Base-by-base conservation (phyloP, 2,113 vertebrate species). In the Bostrychus sinensis region DNA sequence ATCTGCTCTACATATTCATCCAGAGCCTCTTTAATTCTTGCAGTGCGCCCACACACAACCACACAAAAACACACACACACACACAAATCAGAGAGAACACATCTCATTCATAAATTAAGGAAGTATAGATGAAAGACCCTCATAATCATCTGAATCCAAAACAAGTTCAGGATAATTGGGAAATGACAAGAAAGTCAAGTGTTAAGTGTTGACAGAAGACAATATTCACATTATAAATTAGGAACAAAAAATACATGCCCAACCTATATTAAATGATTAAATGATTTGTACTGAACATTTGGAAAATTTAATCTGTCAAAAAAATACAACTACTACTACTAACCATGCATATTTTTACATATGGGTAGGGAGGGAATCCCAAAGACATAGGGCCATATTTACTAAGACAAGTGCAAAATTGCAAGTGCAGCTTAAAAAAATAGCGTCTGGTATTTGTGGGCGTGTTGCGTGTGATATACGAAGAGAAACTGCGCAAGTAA, bases 1-100 rank as follows among this genome's bases (percentile, higher is more conserved):
- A 87, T 90, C 83, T 88, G 87, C 86, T 88, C 78, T 87, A 75
- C 85, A 89, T 87, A 89, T 90, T 87, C 86, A 86, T 82, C 75
- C 41, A 41, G 84, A 78, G 78, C 76, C 83, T 79, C 80, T 90
- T 87, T 84, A 87, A 82, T 86, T 81, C 71, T 62, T 71, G 32
- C 71, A 55, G 55, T 17, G 65, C 63, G 64, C 80, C 79, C 82
- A 78, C 81, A 84, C 80, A 77, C 79, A 55, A n/a, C n/a, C 43
- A 48, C 66, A 17, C 50, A 39, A 3, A 39, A 26, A 78, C 22
- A 73, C 16, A 60, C 54, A 46, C 37, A 26, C 62, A 37, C 67
- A 41, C 67, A 72, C 54, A 25, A 4, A 14, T 48, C 45, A 25
- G 22, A 48, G 12, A 5, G 45, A 20, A 74, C 65, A 25, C n/a